Evolutionary conservation across 2,113 vertebrate genomes (phyloP).

Genomic region (Passerina amoena): DNA sequence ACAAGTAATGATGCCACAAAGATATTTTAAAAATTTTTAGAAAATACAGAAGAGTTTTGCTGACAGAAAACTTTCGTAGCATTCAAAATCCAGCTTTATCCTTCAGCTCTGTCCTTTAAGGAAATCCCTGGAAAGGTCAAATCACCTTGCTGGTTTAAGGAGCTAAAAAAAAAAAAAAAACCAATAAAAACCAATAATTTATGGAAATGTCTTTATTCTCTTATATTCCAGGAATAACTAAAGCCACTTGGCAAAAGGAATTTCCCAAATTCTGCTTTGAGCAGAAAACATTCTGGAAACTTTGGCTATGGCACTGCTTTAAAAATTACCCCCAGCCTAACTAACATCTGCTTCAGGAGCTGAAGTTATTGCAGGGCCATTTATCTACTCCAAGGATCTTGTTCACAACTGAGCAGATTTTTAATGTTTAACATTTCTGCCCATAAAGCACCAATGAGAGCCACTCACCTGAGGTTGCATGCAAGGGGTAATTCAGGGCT

Average conservation of each 20-base stretch:
- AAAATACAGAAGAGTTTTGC: not conserved
- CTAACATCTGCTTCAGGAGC: slow-evolving; percentile 27
- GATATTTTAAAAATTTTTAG: not conserved
- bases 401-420: not conserved
- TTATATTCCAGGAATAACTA: not conserved
- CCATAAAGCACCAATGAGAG: not conserved
- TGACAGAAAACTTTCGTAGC: not conserved
- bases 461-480: not conserved
- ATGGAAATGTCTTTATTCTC: not conserved
- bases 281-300: not conserved
- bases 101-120: not conserved
- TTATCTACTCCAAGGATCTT: slow-evolving; percentile 42
- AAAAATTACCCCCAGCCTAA: slow-evolving; percentile 39
- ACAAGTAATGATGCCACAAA: not conserved
- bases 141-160: not conserved
- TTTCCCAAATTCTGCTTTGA: not conserved
- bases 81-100: not conserved
- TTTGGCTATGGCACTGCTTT: not conserved
- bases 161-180: not conserved
- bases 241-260: not conserved
- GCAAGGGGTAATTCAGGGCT: not conserved
- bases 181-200: not conserved
- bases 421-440: slow-evolving; percentile 55
- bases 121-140: not conserved
- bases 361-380: not conserved